Percentiles rank a stretch among this genome's conserved stretches.
These are phyloP conservation scores for Drosophila emarginata DNA, from an alignment of 2,888 invertebrate species.

Conservation along the genomic window DNA sequence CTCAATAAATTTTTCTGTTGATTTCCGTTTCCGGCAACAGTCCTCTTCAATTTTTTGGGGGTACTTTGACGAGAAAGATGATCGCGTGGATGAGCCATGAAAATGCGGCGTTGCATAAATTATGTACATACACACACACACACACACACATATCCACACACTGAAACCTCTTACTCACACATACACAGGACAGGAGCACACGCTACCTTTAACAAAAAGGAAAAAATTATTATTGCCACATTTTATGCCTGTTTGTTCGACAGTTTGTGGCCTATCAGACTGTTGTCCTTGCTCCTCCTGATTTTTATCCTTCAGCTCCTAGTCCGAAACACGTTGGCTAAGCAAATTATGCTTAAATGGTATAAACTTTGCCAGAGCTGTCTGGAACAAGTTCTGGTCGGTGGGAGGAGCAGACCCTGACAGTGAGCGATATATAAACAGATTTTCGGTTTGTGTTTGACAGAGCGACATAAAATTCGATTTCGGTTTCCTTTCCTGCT, in stretches of 20 bases:
- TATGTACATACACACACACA: constrained; percentile 36
- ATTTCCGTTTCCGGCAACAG: constrained; percentile 55
- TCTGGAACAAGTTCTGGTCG: background rate
- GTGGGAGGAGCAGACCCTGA: constrained; percentile 2
- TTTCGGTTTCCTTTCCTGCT: constrained; percentile 23
- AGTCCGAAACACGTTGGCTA: constrained; percentile 36
- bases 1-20: constrained; percentile 77
- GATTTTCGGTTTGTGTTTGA: constrained; percentile 49
- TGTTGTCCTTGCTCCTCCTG: constrained; percentile 14
- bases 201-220: constrained; percentile 53
- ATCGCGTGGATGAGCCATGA: constrained; percentile 50
- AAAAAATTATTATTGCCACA: constrained; percentile 57
- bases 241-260: constrained; percentile 58
- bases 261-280: constrained; percentile 33
- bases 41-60: constrained; percentile 18
- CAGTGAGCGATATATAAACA: constrained; percentile 60
- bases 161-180: background rate
- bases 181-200: constrained; percentile 4
- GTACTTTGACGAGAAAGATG: constrained; percentile 9
- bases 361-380: constrained; percentile 46
- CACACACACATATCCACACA: constrained; percentile 6
- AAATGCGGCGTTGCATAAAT: constrained; percentile 72
- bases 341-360: constrained; percentile 70
- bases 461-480: constrained; percentile 45
- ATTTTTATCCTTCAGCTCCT: background rate